Evolutionary conservation across 2,797 vertebrate genomes (phyloP).

Genomic region (Mionectes olivaceus): DNA sequence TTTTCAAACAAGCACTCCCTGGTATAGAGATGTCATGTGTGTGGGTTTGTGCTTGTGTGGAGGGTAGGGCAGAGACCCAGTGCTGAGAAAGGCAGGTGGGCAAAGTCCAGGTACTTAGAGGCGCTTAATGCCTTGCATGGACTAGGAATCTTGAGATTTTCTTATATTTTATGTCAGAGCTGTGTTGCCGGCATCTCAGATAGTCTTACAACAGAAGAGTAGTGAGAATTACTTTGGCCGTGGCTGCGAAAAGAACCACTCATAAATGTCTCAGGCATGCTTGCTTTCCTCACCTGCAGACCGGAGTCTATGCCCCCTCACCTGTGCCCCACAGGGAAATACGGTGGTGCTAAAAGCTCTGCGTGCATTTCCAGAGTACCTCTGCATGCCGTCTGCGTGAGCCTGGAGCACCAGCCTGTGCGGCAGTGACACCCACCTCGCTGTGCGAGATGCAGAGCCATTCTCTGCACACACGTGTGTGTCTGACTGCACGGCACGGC

Average conservation of each 20-base stretch:
- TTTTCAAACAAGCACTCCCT: background rate
- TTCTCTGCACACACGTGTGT: background rate
- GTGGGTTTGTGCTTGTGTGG: background rate
- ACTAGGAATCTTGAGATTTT: background rate
- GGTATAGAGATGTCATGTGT: background rate
- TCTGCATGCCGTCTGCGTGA: accelerated
- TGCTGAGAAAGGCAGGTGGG: background rate
- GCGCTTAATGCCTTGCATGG: background rate
- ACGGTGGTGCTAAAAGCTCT: background rate
- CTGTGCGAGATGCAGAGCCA: background rate
- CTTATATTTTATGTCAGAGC: background rate
- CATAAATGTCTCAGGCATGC: accelerated
- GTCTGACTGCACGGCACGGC: background rate
- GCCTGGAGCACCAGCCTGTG: background rate
- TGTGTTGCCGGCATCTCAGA: background rate
- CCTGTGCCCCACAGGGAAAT: background rate
- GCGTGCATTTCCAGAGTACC: accelerated
- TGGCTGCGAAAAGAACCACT: background rate
- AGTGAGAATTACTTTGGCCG: background rate
- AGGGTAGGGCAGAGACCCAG: background rate
- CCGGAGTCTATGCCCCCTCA: background rate
- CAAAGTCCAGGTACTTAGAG: background rate
- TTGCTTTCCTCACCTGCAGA: background rate
- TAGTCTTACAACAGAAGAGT: background rate
- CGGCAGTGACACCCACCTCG: background rate